Evolutionary conservation across 2,113 vertebrate species (phyloP).

Genomic region (Pandion haliaetus): DNA sequence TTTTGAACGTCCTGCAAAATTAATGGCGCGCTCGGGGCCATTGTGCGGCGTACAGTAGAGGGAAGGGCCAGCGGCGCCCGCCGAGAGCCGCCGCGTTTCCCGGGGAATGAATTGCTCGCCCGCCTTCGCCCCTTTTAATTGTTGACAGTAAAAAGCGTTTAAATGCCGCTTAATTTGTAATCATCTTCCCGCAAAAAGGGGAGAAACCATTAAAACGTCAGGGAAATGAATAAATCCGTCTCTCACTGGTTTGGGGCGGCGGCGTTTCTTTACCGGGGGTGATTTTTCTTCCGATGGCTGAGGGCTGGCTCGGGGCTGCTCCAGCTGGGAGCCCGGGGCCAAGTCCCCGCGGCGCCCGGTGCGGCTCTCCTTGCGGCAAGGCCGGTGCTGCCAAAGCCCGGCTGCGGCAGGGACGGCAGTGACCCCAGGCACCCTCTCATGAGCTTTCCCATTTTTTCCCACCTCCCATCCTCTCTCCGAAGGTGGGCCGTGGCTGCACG

Average conservation of each 20-base stretch:
- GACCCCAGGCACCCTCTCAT: no score
- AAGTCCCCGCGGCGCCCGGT: rapidly evolving
- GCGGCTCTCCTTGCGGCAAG: background rate
- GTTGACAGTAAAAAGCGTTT: slow-evolving; percentile 82
- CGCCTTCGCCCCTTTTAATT: slow-evolving; percentile 74
- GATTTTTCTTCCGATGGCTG: slow-evolving; percentile 55
- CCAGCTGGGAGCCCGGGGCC: background rate
- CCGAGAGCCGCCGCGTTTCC: slow-evolving; percentile 73
- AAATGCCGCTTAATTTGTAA: slow-evolving; percentile 84
- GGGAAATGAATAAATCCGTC: slow-evolving; percentile 71
- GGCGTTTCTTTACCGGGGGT: slow-evolving; percentile 48
- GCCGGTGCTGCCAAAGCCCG: background rate
- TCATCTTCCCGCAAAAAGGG: slow-evolving; percentile 72
- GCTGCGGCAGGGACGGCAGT: background rate
- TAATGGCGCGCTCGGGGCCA: slow-evolving; percentile 52
- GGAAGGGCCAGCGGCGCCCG: slow-evolving; percentile 54
- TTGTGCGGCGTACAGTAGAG: slow-evolving; percentile 69
- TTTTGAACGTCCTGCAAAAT: slow-evolving; percentile 70
- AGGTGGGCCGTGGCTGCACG: rapidly evolving
- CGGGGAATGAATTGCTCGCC: slow-evolving; percentile 79
- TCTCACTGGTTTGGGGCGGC: background rate
- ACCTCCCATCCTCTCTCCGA: background rate
- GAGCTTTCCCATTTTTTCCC: background rate
- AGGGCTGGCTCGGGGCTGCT: background rate
- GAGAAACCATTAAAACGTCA: slow-evolving; percentile 78